These are phyloP conservation scores for Cebidichthys violaceus DNA, from an alignment of 2,113 vertebrate genomes.

Conservation along the genomic window DNA sequence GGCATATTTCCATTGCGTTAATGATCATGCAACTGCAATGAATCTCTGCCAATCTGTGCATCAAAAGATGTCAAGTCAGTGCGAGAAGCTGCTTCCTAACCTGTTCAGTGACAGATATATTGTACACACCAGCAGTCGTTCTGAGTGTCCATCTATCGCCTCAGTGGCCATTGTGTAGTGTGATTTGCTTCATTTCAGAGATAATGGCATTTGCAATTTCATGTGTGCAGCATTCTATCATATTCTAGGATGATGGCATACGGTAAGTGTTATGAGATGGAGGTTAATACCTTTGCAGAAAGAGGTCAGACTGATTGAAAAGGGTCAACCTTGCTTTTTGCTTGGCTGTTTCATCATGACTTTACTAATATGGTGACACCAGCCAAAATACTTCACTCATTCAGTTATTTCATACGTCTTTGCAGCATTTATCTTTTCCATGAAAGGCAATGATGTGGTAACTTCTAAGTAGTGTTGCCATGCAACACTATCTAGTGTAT, in stretches of 20 bases:
- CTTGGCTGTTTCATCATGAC: background rate
- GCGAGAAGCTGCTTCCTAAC: conserved; percentile 9
- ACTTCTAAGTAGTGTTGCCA: background rate
- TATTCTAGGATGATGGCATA: conserved; percentile 23
- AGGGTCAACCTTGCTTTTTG: conserved; percentile 28
- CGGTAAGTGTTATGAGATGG: conserved; percentile 39
- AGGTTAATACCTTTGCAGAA: conserved; percentile 17
- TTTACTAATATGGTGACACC: background rate
- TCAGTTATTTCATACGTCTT: conserved; percentile 5
- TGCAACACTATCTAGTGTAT: background rate
- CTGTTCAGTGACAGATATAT: conserved; percentile 36
- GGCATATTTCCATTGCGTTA: conserved; percentile 19
- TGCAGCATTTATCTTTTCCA: background rate
- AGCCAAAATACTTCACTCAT: background rate
- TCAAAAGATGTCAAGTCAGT: conserved; percentile 19
- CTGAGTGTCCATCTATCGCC: conserved; percentile 30
- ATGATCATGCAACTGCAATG: conserved; percentile 8
- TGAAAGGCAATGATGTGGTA: background rate
- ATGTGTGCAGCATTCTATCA: conserved; percentile 35
- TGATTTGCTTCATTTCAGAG: conserved; percentile 43
- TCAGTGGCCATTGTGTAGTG: conserved; percentile 40
- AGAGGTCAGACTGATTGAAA: conserved; percentile 41
- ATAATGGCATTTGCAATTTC: conserved; percentile 61
- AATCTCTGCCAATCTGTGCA: conserved; percentile 27
- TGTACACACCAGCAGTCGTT: conserved; percentile 36